A percentile compares a stretch with the other conserved stretches of the same genome.
phyloP scores from a whole-genome alignment of 2,888 invertebrate genomes.

The Eutolmus rufibarbis region DNA sequence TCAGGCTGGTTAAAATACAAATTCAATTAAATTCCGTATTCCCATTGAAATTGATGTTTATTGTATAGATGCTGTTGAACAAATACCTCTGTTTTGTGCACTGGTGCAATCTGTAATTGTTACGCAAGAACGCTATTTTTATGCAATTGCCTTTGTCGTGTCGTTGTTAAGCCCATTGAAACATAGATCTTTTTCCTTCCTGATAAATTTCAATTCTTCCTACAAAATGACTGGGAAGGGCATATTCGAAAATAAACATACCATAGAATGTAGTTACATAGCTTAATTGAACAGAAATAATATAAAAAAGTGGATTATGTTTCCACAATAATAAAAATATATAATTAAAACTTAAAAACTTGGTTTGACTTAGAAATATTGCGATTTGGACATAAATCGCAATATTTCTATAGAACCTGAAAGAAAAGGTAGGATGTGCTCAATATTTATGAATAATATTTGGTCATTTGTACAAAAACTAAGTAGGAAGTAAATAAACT shows the following conservation, averaged over 20 bases:
- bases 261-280: too few relatives aligned
- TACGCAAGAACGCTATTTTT: not conserved
- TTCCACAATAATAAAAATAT: too few relatives aligned
- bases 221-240: not conserved
- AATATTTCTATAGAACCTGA: too few relatives aligned
- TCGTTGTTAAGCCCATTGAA: not conserved
- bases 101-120: not conserved
- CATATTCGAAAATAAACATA: not conserved
- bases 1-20: not conserved
- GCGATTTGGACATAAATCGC: too few relatives aligned
- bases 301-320: too few relatives aligned
- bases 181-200: not conserved
- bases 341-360: too few relatives aligned
- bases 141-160: not conserved
- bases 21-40: not conserved
- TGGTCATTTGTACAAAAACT: too few relatives aligned
- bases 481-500: too few relatives aligned
- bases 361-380: too few relatives aligned
- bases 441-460: too few relatives aligned
- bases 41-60: constrained; percentile 10
- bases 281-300: too few relatives aligned
- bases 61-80: not conserved
- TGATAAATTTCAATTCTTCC: not conserved
- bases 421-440: too few relatives aligned
- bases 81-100: not conserved